Conservation (phyloP, 2,888 invertebrate genomes). For the Hedya salicella region DNA sequence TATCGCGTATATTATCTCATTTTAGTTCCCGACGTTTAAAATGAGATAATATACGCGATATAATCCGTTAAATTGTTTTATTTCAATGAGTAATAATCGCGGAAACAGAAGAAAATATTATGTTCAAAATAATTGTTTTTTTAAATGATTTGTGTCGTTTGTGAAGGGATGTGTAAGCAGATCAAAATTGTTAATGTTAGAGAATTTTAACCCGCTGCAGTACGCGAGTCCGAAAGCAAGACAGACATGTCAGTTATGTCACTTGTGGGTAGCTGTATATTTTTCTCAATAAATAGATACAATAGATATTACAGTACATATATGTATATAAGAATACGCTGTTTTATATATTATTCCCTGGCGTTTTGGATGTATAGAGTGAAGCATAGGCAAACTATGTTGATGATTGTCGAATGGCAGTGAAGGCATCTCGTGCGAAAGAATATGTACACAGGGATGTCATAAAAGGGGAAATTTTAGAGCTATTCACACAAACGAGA, state of each 20-base stretch:
- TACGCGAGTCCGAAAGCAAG: background rate
- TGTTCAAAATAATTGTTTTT: no score
- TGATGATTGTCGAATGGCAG: slow-evolving; percentile 22
- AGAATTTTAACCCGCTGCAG: background rate
- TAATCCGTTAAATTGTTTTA: no score
- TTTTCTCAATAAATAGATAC: slow-evolving; percentile 9
- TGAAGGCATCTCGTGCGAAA: slow-evolving; percentile 40
- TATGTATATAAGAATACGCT: slow-evolving; percentile 24
- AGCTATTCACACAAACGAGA: slow-evolving; percentile 52
- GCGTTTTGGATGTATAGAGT: slow-evolving; percentile 27
- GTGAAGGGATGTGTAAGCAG: background rate
- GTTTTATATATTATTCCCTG: slow-evolving; percentile 24
- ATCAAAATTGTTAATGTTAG: background rate
- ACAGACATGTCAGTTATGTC: slow-evolving; percentile 45
- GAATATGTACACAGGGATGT: slow-evolving; percentile 30
- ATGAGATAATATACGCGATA: no score
- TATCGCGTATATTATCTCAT: no score
- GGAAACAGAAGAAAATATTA: no score
- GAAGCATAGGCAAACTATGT: slow-evolving; percentile 30
- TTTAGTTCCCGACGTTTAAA: no score
- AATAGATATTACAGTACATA: slow-evolving; percentile 15
- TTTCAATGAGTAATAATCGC: no score
- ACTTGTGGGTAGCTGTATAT: slow-evolving; percentile 1
- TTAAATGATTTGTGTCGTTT: background rate
- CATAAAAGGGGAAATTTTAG: slow-evolving; percentile 24